Percentiles rank a stretch among this genome's conserved stretches.
Conservation (phyloP, 2,888 invertebrate genomes). For the Polydrusus pterygomalis region DNA sequence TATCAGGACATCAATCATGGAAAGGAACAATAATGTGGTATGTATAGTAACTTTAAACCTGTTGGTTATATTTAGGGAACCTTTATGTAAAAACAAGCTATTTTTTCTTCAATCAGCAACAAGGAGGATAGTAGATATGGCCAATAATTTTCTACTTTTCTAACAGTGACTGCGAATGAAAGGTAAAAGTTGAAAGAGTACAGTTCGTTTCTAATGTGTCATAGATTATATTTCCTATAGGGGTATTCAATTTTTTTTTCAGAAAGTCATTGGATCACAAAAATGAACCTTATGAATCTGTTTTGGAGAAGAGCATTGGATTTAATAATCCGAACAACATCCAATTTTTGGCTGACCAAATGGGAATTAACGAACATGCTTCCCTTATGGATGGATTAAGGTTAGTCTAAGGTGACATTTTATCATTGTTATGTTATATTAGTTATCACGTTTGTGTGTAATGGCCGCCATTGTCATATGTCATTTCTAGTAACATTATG, state of each 20-base stretch:
- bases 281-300: conserved; percentile 86
- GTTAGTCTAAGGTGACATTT: conserved; percentile 68
- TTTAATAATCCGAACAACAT: conserved; percentile 94
- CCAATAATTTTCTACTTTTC: conserved; percentile 9
- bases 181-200: conserved; percentile 21
- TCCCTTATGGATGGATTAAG: conserved; percentile 82
- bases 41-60: conserved; percentile 43
- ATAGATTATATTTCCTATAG: conserved; percentile 21
- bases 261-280: conserved; percentile 88
- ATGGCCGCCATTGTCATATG: too few relatives aligned
- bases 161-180: conserved; percentile 10
- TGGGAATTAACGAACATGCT: conserved; percentile 83
- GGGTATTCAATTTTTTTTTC: conserved; percentile 67
- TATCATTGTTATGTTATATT: neutral
- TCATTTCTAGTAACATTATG: too few relatives aligned
- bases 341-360: conserved; percentile 84
- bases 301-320: conserved; percentile 87
- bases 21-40: conserved; percentile 48
- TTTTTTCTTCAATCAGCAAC: neutral
- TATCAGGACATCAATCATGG: conserved; percentile 59
- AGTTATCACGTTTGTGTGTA: too few relatives aligned
- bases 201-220: neutral
- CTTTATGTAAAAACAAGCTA: conserved; percentile 5
- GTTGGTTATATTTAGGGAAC: conserved; percentile 29
- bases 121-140: conserved; percentile 22